Conservation (phyloP, 2,113 vertebrate species). For the Brienomyrus longianalis region DNA sequence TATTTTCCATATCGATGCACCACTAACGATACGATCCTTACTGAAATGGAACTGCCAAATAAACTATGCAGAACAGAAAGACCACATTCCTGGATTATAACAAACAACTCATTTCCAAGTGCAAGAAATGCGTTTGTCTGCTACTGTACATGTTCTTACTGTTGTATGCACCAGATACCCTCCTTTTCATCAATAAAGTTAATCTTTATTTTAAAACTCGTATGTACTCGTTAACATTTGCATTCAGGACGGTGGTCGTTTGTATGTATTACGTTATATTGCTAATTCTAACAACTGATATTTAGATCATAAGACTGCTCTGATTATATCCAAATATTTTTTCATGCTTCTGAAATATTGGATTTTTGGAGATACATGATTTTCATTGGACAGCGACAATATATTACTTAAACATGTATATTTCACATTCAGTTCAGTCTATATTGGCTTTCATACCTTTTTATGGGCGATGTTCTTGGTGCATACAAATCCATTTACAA, state of each 20-base stretch:
- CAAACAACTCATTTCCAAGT: neutral
- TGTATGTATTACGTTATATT: neutral
- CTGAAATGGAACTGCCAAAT: neutral
- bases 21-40: neutral
- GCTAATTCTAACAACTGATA: neutral
- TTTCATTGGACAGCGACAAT: neutral
- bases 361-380: neutral
- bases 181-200: neutral
- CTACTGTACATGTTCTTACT: neutral
- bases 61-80: neutral
- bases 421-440: neutral
- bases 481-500: conserved; percentile 92
- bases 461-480: conserved; percentile 98
- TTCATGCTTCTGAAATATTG: neutral
- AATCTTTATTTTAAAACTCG: neutral
- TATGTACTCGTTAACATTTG: neutral
- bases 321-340: neutral
- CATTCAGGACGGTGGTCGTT: neutral
- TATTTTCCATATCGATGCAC: neutral
- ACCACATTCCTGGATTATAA: neutral
- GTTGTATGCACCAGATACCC: neutral
- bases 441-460: conserved; percentile 66
- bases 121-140: neutral
- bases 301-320: neutral
- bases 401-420: neutral